Base-by-base conservation (phyloP, 2,113 vertebrate genomes). In the Hippoglossus stenolepis region DNA sequence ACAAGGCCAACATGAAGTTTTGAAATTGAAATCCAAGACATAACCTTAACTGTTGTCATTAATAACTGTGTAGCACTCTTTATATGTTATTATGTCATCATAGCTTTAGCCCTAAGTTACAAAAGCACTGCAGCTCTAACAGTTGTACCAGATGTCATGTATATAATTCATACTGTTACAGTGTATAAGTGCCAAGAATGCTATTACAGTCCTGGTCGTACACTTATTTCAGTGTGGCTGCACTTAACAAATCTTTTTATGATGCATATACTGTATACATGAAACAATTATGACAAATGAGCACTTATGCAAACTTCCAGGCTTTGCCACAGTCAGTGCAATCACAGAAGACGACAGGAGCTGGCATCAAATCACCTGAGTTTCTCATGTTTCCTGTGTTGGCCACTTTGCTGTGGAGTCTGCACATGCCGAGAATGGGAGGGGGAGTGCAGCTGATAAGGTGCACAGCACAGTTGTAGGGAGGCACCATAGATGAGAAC, bases 111-210 rank as follows among this genome's bases (percentile, higher is more conserved):
- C 12, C 8, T 24, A 6, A 75, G 53, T 59, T 61, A 26, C 49
- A 31, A 65, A 51, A 67, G 12, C 40, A 13, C 12, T 43, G 40
- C 40, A 43, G 47, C 47, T 18, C 18, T 7, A 51, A 18, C 17
- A 18, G 14, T 61, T 43, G 61, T 18, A 13, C 7, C 18, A 21
- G 21, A 56, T 56, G 28, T 70, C 14, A 64, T n/a, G n/a, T 26
- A 20, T 1, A 53, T 51, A 49, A 49, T 59, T 43, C n/a, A 60
- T 24, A 38, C 28, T 21, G 2, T 73, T 56, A 68, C 5, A 18
- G 28, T 5, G 17, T 18, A 4, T 5, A 23, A 51, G 3, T 18
- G 73, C 73, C 73, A 82, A 82, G 20, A 70, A 65, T 65, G 66
- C 21, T 70, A 21, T 75, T 70, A 71, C 14, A 24, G 24, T 64